Base-by-base conservation (phyloP, 1,140 invertebrate genomes). In the Aphaenogaster rudis region DNA sequence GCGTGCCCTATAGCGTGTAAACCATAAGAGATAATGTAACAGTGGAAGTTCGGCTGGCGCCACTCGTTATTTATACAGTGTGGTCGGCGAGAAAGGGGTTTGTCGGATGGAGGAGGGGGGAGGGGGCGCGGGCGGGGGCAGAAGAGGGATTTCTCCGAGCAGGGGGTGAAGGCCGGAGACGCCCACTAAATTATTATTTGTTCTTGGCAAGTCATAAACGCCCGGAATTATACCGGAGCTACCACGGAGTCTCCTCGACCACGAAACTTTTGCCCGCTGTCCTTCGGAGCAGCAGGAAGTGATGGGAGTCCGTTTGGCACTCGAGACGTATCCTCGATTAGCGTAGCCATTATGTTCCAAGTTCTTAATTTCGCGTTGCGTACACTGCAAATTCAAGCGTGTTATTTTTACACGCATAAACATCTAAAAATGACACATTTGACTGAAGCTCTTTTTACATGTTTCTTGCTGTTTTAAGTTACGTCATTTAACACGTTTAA, bases 141-240 rank as follows among this genome's bases (percentile, higher is more conserved):
- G n/a, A 8, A 5, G 39, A 64, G 78, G 71, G 71, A 81, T 69
- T 33, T 90, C 82, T 93, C 80, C 86, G 84, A 81, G 54, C 54
- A 57, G 84, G 80, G 86, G 90, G 81, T 87, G 87, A 90, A 87
- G 89, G 76, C 74, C 87, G 89, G 80, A 91, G 90, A 94, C 93
- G 93, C 94, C 94, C 93, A 94, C 93, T 94, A 94, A 94, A 94
- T 94, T 94, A 94, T 94, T 94, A 94, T 94, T 93, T 94, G 91
- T 93, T 92, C 93, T 93, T 92, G 92, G 92, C 90, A 89, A 92
- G 92, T 93, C 93, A 93, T 94, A 94, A 94, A 94, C 90, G 93
- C 89, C 88, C 87, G 92, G 93, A 94, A 94, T 94, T 94, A 94
- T 94, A 93, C 90, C 93, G 89, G 79, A 21, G 91, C 92, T 88